Conservation (phyloP, 2,888 invertebrate genomes). For the Busseola fusca region DNA sequence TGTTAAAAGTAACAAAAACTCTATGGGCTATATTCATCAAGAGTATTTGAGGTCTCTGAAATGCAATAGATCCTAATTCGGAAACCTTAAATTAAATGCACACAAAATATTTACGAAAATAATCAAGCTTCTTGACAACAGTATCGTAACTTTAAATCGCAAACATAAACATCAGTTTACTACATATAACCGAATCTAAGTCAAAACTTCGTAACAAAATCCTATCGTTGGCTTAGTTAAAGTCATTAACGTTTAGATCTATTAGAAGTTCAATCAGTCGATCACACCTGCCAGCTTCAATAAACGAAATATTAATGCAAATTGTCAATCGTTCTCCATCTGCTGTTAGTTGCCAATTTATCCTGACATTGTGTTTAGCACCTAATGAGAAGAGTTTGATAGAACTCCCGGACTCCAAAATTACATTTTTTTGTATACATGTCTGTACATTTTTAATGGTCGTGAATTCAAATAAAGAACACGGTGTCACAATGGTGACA, state of each 20-base stretch:
- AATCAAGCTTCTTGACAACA: background rate
- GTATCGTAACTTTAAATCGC: background rate
- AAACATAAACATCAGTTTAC: too few species aligned
- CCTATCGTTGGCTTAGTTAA: background rate
- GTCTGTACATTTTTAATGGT: too few species aligned
- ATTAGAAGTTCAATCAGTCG: constrained; percentile 6
- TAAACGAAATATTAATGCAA: constrained; percentile 33
- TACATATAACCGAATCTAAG: background rate
- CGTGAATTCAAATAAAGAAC: too few species aligned
- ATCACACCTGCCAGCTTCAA: constrained; percentile 29
- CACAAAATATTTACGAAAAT: background rate
- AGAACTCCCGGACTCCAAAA: too few species aligned
- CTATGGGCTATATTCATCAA: background rate
- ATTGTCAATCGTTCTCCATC: constrained; percentile 30
- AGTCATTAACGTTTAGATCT: background rate
- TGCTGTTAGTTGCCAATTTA: constrained; percentile 10
- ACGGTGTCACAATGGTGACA: too few species aligned
- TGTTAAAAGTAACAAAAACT: background rate
- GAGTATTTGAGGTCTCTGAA: background rate
- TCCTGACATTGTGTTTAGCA: constrained; percentile 39
- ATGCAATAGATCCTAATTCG: background rate
- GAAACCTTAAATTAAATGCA: background rate
- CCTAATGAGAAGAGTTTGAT: background rate
- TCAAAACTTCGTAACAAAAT: constrained; percentile 3
- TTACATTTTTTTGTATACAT: too few species aligned